Conservation (phyloP, 2,797 vertebrate species). For the Mormyrops boulengeri region DNA sequence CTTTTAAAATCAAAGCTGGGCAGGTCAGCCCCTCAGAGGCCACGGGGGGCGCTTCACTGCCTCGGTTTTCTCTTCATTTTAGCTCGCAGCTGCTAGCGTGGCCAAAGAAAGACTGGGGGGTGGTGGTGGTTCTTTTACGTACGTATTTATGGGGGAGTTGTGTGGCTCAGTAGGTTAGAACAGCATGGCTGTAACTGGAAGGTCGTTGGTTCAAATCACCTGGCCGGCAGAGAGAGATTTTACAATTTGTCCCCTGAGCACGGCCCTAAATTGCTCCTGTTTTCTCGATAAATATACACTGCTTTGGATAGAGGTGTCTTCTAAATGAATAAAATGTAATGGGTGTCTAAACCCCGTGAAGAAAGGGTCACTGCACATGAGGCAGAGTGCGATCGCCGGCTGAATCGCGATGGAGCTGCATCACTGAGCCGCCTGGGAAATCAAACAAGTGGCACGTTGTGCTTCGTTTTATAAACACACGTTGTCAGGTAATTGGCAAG, state of each 20-base stretch:
- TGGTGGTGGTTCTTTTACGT: not conserved
- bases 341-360: not conserved
- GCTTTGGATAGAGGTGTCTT: not conserved
- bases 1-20: not conserved
- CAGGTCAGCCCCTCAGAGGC: not conserved
- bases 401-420: not conserved
- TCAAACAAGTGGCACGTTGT: not conserved
- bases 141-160: not conserved
- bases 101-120: not conserved
- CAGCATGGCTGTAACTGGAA: not conserved
- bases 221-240: not conserved
- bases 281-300: not conserved
- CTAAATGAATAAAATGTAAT: not conserved
- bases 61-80: not conserved
- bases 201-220: not conserved
- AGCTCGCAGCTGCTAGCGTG: not conserved
- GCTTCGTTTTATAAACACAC: not conserved
- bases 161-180: not conserved
- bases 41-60: not conserved
- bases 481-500: not conserved
- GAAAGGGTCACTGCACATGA: not conserved
- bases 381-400: not conserved
- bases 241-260: not conserved
- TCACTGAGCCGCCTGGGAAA: not conserved
- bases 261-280: not conserved